Base-by-base conservation (phyloP, 2,797 vertebrate genomes). In the Oceanodroma leucorhoa region DNA sequence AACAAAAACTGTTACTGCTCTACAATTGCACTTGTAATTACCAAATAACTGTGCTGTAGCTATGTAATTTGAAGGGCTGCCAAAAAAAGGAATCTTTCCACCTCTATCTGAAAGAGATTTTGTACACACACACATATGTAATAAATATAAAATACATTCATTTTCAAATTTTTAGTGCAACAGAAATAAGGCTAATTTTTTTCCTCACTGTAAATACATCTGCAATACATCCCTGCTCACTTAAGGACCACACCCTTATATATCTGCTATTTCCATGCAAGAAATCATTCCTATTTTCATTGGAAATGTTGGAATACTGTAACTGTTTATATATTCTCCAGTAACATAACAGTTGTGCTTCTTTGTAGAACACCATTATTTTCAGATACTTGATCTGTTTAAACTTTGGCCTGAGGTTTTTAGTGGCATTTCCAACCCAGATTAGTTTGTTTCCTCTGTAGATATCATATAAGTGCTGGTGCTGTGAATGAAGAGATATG, bases 1-100 rank as follows among this genome's bases (percentile, higher is more conserved):
- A 88, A 73, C 64, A 81, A 86, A 91, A 91, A 60, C 15, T 77
- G 36, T 53, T 83, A 41, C 53, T 71, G 77, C 29, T 78, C 72
- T 78, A 34, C 64, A 88, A 72, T 88, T 86, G 60, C 46, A 57
- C 17, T 66, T 77, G 48, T 90, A 95, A 93, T 94, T 92, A 75
- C 16, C 24, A 71, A 90, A 88, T 78, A 81, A 88, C 57, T 64
- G 27, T 77, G 36, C 40, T 90, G 40, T 67, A 92, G 24, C 38
- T 81, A 27, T 32, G 23, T 45, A 67, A 83, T 90, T 96, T 67
- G 75, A 93, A 83, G 16, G 6, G 16, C 38, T 70, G 46, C 64
- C 26, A 55, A 77, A 88, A 84, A 85, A 36, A 10, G 17, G 20
- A 75, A 53, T 70, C 9, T 26, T 88, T 86, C 48, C 18, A 73